Percentiles rank a stretch among this genome's conserved stretches.
Evolutionary conservation across 2,888 invertebrate genomes (phyloP).

Genomic region (Tetanocera ferruginea): DNA sequence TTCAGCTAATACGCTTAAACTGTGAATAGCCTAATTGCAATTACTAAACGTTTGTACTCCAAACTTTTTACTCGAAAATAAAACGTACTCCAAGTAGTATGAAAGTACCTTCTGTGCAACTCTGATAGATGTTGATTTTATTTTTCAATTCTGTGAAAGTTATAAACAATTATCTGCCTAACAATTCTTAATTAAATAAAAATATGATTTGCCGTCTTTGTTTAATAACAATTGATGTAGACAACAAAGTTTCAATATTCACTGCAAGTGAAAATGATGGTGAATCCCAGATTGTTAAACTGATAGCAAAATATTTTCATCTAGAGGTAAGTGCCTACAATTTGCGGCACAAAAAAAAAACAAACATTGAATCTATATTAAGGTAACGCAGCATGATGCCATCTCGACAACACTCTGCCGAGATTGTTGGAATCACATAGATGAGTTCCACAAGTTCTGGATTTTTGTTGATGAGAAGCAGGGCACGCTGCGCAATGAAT

Average conservation of each 20-base stretch:
- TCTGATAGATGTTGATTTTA: no score
- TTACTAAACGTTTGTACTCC: no score
- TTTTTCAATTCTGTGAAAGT: no score
- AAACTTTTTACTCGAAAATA: no score
- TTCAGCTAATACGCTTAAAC: no score
- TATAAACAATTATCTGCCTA: no score
- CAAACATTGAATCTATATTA: neutral
- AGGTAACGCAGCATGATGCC: slow-evolving; percentile 49
- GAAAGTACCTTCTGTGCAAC: no score
- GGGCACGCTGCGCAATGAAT: slow-evolving; percentile 47
- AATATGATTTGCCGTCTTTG: slow-evolving; percentile 35
- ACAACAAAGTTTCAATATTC: slow-evolving; percentile 29
- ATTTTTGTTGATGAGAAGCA: slow-evolving; percentile 48
- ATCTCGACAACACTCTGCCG: slow-evolving; percentile 50
- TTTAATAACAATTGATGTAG: slow-evolving; percentile 25
- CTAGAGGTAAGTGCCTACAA: slow-evolving; percentile 6
- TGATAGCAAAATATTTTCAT: slow-evolving; percentile 29
- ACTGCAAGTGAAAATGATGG: slow-evolving; percentile 4
- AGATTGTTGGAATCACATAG: slow-evolving; percentile 50
- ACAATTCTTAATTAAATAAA: no score
- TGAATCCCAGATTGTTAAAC: slow-evolving; percentile 10
- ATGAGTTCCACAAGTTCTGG: slow-evolving; percentile 50
- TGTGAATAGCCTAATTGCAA: no score
- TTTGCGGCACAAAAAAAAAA: no score
- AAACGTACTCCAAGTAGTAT: no score